Conservation (phyloP, 2,113 vertebrate species). For the Isichthys henryi region DNA sequence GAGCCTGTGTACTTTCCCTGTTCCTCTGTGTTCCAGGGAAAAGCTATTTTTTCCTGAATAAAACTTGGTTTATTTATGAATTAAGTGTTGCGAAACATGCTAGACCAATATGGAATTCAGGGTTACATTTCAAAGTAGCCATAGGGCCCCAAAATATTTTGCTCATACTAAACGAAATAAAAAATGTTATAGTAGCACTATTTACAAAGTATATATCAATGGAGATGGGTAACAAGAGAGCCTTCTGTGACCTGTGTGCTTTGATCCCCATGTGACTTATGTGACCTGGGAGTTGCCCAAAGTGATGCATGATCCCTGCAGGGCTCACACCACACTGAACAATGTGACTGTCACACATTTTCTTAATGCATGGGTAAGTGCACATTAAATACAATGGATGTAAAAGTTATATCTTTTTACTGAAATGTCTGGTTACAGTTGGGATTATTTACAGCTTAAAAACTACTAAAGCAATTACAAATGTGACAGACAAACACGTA, state of each 20-base stretch:
- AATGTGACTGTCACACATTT: not conserved
- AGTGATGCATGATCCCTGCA: not conserved
- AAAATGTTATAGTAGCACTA: not conserved
- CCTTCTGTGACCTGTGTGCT: not conserved
- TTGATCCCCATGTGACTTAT: not conserved
- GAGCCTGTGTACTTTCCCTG: not conserved
- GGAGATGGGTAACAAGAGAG: not conserved
- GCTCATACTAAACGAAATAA: not conserved
- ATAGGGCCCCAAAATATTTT: not conserved
- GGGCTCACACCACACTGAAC: not conserved
- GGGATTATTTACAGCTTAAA: not conserved
- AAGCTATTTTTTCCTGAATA: not conserved
- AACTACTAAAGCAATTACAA: not conserved
- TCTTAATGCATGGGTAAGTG: not conserved
- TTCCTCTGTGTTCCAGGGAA: not conserved
- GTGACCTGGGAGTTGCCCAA: not conserved
- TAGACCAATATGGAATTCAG: not conserved
- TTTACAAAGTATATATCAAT: not conserved
- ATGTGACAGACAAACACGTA: not conserved
- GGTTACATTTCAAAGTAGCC: not conserved
- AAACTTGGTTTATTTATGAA: not conserved
- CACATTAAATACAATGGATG: not conserved
- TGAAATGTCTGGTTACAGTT: not conserved
- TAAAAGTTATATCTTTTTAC: not conserved
- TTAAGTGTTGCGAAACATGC: not conserved